These are phyloP conservation scores for Cygnus atratus DNA, from an alignment of 2,113 vertebrate genomes.

Conservation along the genomic window DNA sequence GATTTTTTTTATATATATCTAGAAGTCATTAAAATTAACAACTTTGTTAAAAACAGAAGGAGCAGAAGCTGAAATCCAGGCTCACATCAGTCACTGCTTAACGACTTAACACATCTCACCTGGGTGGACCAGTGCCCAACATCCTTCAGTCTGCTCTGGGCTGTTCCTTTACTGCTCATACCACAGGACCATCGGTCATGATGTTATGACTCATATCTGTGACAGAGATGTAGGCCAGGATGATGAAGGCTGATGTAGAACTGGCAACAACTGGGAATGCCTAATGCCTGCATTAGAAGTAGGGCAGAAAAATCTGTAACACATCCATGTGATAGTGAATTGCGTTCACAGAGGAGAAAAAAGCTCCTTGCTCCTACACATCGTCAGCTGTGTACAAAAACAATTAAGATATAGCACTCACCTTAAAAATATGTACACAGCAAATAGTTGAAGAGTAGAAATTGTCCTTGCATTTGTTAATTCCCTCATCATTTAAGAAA, in stretches of 20 bases:
- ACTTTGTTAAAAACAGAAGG: not conserved
- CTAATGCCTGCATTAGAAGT: not conserved
- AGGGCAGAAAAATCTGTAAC: not conserved
- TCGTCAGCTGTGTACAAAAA: not conserved
- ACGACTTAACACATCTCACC: not conserved
- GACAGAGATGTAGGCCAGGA: accelerated
- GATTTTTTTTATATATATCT: not conserved
- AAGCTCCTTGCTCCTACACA: not conserved
- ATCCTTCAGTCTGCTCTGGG: not conserved
- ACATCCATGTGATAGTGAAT: not conserved
- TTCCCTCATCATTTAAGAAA: not conserved
- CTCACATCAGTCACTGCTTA: not conserved
- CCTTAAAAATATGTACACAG: not conserved
- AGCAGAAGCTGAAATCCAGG: not conserved
- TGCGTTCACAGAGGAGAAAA: not conserved
- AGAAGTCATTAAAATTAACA: not conserved
- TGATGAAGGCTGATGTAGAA: not conserved
- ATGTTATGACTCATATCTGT: not conserved
- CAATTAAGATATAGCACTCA: not conserved
- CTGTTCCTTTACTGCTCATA: not conserved
- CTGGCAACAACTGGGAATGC: not conserved
- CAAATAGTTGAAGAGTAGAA: not conserved
- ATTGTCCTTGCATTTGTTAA: not conserved
- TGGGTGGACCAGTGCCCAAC: not conserved
- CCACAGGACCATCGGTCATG: not conserved